Base-by-base conservation (phyloP, 1,140 invertebrate genomes). In the Phymorhynchus buccinoides region DNA sequence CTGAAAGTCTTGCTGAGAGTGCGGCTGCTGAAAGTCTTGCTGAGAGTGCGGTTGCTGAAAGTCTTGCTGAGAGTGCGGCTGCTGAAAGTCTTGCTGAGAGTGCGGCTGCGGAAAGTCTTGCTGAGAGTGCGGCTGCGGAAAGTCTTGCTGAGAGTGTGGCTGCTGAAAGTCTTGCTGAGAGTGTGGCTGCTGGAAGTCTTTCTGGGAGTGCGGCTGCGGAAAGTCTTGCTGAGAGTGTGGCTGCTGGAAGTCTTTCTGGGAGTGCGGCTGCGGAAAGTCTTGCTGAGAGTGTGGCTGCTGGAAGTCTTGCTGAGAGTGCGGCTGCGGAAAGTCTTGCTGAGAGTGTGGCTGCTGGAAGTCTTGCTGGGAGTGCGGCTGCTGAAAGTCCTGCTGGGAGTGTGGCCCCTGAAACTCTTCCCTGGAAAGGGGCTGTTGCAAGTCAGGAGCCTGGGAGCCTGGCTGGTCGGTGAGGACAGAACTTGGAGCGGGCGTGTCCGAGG, bases 401-500 rank as follows among this genome's bases (percentile, higher is more conserved):
- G 75, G 75, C 77, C 52, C 42, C 77, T 48, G 77, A 32, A 48
- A 79, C 42, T 79, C 77, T 35, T 79, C 42, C 42, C 44, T 48
- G 2, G 77, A 79, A 44, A 52, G 77, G 9, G 41, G 77, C 77
- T 79, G 77, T 44, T 79, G 77, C 7, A 79, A 79, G 6, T 79
- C 77, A 18, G 77, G 77, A 9, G 81, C 81, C 39, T 83, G 81
- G 35, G 81, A 83, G 14, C 81, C 81, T 83, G 81, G 81, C 66
- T 83, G 81, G 41, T 83, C 81, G 7, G 81, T 83, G 1, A 83
- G 81, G 16, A 83, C 81, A 32, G 81, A 83, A 32, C 81, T 83
- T n/a, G 81, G 81, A n/a, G 81, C 66, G 27, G 86, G 68, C 9
- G 82, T 62, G n/a, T 85, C 84, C 27, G 86, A 87, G 0, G 80